Base-by-base conservation (phyloP, 2,888 invertebrate genomes). In the Campoletis raptor region DNA sequence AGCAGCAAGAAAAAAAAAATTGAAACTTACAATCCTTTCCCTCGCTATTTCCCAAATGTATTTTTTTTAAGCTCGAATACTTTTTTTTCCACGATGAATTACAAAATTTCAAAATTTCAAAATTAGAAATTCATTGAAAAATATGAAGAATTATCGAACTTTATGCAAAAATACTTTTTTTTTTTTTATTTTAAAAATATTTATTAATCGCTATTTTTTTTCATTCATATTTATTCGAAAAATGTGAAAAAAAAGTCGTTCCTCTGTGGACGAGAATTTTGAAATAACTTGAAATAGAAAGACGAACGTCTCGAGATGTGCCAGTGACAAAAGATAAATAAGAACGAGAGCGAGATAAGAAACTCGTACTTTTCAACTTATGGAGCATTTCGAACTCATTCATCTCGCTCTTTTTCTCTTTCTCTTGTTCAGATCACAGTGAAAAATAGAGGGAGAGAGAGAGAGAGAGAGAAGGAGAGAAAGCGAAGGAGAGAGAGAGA, bases 281-380 rank as follows among this genome's bases (percentile, higher is more conserved):
- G 80, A 45, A 80, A 52, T 45, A 67, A 69, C 64, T 72, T 40
- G n/a, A 52, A 66, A 83, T 77, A 24, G 64, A 40, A 77, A 48
- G 45, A 12, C n/a, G 40, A 24, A 48, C 42, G 73, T 21, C 40
- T 66, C 66, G 66, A 78, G 52, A 18, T n/a, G 15, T 36, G 70
- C 9, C 61, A 45, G 69, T 69, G 69, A 76, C 74, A 48, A 79
- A 81, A 69, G 42, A 42, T 82, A 82, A 85, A 82, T 57, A 82
- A 82, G 69, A 85, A 45, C 78, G 73, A 66, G 78, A 85, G 81
- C 45, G 54, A 30, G 85, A 85, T 85, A 82, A 80, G 42, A 36
- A 42, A 61, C 69, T 61, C 77, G 83, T 72, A 79, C 72, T 69
- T 76, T 80, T 54, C 73, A 48, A 72, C 37, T 45, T 69, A 80